Evolutionary conservation across 92 coral and sea anemone genomes (phyloP).

Genomic region (Zoanthus sociatus): DNA sequence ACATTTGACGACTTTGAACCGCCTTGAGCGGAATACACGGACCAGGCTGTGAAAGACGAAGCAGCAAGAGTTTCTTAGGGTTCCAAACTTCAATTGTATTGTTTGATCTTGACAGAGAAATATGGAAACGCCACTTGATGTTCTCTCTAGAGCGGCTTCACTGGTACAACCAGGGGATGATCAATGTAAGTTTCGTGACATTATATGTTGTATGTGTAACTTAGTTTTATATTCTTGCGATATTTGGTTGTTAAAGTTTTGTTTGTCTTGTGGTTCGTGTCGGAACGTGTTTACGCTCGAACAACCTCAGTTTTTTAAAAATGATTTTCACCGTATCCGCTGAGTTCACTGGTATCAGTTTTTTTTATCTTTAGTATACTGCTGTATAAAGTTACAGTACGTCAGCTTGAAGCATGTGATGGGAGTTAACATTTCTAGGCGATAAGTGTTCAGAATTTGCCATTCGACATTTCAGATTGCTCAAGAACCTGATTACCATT

Average conservation of each 20-base stretch:
- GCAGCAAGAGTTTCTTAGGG: neutral
- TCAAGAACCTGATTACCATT: neutral
- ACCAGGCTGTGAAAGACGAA: slow-evolving; percentile 17
- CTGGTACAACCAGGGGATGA: slow-evolving; percentile 87
- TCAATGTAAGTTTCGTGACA: slow-evolving; percentile 61
- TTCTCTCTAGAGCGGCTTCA: slow-evolving; percentile 97
- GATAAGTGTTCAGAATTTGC: slow-evolving; percentile 6
- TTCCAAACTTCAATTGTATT: slow-evolving; percentile 18
- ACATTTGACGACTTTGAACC: neutral
- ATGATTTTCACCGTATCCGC: slow-evolving; percentile 22
- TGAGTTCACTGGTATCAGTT: slow-evolving; percentile 29
- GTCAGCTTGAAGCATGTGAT: slow-evolving; percentile 38
- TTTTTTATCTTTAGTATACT: slow-evolving; percentile 1
- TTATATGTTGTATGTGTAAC: neutral
- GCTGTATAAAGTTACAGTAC: slow-evolving; percentile 45
- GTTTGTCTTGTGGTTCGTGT: slow-evolving; percentile 21
- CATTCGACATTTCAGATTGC: slow-evolving; percentile 11
- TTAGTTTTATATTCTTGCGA: slow-evolving; percentile 3
- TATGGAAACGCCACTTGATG: slow-evolving; percentile 97
- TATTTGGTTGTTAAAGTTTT: slow-evolving; percentile 8
- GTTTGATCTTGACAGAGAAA: slow-evolving; percentile 16
- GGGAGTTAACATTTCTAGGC: slow-evolving; percentile 31
- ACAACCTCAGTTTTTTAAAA: neutral
- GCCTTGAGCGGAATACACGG: slow-evolving; percentile 36
- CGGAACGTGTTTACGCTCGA: slow-evolving; percentile 26